A percentile compares a stretch with the other conserved stretches of the same genome.
Conservation (phyloP, 2,113 vertebrate genomes). For the Actenoides hombroni region DNA sequence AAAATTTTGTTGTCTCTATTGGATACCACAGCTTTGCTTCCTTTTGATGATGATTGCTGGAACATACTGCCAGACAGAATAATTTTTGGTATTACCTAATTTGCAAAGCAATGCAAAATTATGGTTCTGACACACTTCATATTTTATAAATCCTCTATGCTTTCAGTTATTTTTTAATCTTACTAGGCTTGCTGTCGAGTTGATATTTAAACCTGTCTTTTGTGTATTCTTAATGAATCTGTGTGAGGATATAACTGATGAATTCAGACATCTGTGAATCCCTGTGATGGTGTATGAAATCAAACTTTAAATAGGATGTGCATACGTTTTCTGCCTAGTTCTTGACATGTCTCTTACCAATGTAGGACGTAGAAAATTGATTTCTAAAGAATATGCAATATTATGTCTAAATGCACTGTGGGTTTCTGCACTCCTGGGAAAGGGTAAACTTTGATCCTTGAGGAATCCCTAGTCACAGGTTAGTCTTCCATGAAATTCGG, state of each 20-base stretch:
- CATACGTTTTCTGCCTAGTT: constrained; percentile 20
- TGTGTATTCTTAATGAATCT: constrained; percentile 35
- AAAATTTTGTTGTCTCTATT: background rate
- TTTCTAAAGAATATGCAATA: background rate
- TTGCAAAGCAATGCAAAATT: constrained; percentile 10
- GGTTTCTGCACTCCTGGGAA: background rate
- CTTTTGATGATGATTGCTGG: constrained; percentile 18
- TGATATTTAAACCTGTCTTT: constrained; percentile 54
- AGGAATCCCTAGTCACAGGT: background rate
- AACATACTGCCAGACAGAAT: constrained; percentile 3
- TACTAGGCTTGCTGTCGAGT: constrained; percentile 10
- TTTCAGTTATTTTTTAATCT: background rate
- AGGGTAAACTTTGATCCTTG: background rate
- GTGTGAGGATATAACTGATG: constrained; percentile 37
- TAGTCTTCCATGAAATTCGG: background rate
- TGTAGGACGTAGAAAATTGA: background rate
- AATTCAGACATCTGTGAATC: constrained; percentile 20
- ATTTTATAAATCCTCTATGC: constrained; percentile 17
- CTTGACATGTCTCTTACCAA: constrained; percentile 6
- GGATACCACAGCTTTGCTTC: constrained; percentile 11
- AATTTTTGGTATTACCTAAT: constrained; percentile 13
- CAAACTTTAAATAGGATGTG: constrained; percentile 1
- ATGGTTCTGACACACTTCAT: constrained; percentile 18
- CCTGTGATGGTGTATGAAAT: constrained; percentile 8
- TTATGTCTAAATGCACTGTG: background rate